Evolutionary conservation across 2,113 vertebrate species (phyloP), one percentile per base, ranked within the genome.

Genomic region (Riparia riparia): DNA sequence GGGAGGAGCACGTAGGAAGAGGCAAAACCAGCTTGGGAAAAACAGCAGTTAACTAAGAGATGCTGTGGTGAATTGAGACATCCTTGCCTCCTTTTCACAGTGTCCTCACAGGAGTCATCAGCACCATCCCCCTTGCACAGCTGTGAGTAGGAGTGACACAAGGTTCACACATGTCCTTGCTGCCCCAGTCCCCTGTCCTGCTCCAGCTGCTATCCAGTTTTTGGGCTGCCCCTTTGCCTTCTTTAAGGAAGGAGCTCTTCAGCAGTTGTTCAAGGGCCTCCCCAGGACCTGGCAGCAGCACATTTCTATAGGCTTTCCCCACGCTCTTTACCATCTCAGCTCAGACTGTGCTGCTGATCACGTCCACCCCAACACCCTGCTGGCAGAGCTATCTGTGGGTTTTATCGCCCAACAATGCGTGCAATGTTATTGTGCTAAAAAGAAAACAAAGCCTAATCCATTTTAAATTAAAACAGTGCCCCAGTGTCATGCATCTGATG

Each of bases 391-490:
- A 95, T 96, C 94, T 93, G 56, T 81, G 95, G 64, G 86, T 74
- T 94, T 97, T 96, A 95, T 96, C 50, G 79, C 86, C 96, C 93
- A 97, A 81, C 95, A 97, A 97, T 96, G 96, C 86, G 24, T 95
- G 95, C 94, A 95, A 95, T 96, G 95, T 95, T 93, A 92, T 96
- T 95, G 94, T 95, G 89, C 76, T 90, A 47, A 63, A 97, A 95
- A 89, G 93, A 93, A 96, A 95, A 97, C 96, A 97, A 92, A 95
- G 94, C 39, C 83, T 95, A 97, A 97, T 96, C 96, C 96, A 95
- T 95, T 96, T 95, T 95, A 96, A 96, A 97, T 97, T 97, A 97
- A 96, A 97, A 92, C 92, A 97, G 92, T 70, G 92, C 86, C 92
- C 64, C 88, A 86, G 60, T 93, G 91, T 95, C 94, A 73, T 25